Conservation (phyloP, 92 coral and sea anemone genomes). For the Palythoa caribaeorum region DNA sequence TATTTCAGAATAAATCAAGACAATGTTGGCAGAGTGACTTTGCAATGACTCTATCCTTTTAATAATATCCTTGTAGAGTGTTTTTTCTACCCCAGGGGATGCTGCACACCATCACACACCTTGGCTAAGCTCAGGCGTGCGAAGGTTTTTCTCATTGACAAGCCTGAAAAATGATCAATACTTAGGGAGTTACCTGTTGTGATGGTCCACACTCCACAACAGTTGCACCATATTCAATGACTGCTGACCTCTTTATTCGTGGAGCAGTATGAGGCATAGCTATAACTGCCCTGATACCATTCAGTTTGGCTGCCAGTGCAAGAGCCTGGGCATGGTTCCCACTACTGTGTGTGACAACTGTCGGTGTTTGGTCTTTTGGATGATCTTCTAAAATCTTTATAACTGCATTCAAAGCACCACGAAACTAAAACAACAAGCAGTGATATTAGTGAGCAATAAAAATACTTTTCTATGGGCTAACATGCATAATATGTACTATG, state of each 20-base stretch:
- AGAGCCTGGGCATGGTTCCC: slow-evolving; percentile 98
- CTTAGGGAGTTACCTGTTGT: slow-evolving; percentile 70
- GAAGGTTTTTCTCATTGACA: no score
- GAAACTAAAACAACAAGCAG: slow-evolving; percentile 65
- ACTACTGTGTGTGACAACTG: slow-evolving; percentile 95
- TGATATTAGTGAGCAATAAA: background rate
- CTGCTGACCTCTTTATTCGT: slow-evolving; percentile 88
- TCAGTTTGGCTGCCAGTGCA: slow-evolving; percentile 87
- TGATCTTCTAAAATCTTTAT: slow-evolving; percentile 69
- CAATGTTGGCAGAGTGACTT: no score
- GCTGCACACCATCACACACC: no score
- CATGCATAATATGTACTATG: no score
- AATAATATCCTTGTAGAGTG: no score
- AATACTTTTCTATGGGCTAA: no score
- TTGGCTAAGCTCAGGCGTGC: no score
- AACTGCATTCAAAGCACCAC: slow-evolving; percentile 98
- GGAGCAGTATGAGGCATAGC: slow-evolving; percentile 96
- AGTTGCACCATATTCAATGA: slow-evolving; percentile 89
- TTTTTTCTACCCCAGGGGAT: no score
- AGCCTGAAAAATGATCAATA: no score
- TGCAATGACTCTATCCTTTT: no score
- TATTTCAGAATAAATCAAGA: no score
- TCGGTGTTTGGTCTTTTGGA: slow-evolving; percentile 64
- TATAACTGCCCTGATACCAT: slow-evolving; percentile 84
- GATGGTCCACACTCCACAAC: slow-evolving; percentile 90